A percentile compares a stretch with the other conserved stretches of the same genome.
These are phyloP conservation scores for Aphelenchoides besseyi DNA, from an alignment of 1,140 invertebrate species.

Conservation along the genomic window DNA sequence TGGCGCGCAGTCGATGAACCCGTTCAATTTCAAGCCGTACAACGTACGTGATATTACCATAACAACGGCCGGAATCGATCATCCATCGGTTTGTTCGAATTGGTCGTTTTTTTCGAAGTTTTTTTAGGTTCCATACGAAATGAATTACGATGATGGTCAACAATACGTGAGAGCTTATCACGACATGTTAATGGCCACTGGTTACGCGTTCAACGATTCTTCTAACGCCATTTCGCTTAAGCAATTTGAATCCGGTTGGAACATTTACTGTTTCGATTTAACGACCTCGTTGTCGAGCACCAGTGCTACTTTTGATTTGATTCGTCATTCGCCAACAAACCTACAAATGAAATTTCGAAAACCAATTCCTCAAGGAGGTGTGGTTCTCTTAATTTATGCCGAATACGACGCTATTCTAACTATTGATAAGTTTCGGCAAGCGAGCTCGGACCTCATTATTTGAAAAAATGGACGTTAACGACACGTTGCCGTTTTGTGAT, in stretches of 20 bases:
- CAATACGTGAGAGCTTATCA: neutral
- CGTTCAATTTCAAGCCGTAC: neutral
- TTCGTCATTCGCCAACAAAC: neutral
- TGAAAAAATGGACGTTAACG: neutral
- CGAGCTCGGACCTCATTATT: neutral
- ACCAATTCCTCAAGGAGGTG: neutral
- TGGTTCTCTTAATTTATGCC: neutral
- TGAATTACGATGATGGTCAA: no score
- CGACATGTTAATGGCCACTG: neutral
- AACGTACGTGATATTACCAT: neutral
- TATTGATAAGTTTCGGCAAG: neutral
- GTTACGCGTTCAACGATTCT: neutral
- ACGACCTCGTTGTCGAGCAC: neutral
- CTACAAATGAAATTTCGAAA: neutral
- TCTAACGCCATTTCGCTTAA: neutral
- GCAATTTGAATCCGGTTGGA: neutral
- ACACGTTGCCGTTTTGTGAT: neutral
- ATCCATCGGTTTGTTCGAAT: neutral
- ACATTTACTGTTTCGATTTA: neutral
- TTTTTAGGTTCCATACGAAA: no score
- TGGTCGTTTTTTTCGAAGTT: neutral
- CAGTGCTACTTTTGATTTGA: neutral
- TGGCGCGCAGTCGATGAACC: neutral
- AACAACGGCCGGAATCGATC: neutral
- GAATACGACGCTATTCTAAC: neutral